phyloP scores from a whole-genome alignment of 2,797 vertebrate species.

The Babyrousa celebensis region DNA sequence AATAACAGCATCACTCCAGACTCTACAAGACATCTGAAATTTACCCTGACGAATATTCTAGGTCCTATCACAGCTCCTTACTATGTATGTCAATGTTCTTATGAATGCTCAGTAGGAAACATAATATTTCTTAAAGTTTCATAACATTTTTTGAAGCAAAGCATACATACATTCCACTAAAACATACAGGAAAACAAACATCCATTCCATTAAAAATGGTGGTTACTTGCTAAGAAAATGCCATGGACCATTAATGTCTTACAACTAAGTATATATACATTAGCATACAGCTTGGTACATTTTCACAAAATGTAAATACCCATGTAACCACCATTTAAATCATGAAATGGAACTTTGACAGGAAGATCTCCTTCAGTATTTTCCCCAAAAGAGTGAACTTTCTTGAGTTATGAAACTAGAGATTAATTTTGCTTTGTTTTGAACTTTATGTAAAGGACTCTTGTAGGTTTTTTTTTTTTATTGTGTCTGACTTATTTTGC shows the following conservation, averaged over 20 bases:
- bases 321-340: background rate
- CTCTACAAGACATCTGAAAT: background rate
- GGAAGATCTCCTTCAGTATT: background rate
- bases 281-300: background rate
- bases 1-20: background rate
- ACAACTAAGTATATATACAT: background rate
- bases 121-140: background rate
- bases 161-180: background rate
- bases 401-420: background rate
- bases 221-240: background rate
- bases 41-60: background rate
- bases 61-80: background rate
- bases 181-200: background rate
- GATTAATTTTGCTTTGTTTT: background rate
- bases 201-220: background rate
- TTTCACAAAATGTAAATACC: background rate
- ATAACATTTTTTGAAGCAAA: background rate
- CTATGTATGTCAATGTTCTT: background rate
- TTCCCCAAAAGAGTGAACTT: background rate
- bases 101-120: background rate
- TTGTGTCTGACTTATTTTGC: background rate
- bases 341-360: background rate
- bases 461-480: background rate
- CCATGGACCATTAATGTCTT: background rate
- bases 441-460: background rate